phyloP scores from a whole-genome alignment of 2,113 vertebrate genomes.

The Nannobrachium achirus region DNA sequence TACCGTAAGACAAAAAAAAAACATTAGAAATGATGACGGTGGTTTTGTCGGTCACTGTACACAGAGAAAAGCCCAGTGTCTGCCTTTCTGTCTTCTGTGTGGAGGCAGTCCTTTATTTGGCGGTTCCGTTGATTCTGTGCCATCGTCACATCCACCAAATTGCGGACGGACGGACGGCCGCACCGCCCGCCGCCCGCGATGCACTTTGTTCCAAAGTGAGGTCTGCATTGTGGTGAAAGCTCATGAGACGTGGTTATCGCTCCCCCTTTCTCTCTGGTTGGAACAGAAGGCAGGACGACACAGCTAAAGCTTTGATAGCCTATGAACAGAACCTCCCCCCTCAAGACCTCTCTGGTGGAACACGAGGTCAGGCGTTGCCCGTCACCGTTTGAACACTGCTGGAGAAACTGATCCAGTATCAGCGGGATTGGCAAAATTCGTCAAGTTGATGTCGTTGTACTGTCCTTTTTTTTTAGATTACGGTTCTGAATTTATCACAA shows the following conservation, averaged over 20 bases:
- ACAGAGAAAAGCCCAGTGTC: slow-evolving; percentile 59
- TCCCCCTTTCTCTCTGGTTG: slow-evolving; percentile 19
- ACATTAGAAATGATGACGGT: slow-evolving; percentile 54
- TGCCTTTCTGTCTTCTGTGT: neutral
- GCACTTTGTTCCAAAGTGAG: slow-evolving; percentile 45
- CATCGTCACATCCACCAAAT: slow-evolving; percentile 36
- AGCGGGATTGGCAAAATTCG: too few species aligned
- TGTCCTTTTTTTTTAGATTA: too few species aligned
- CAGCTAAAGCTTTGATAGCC: slow-evolving; percentile 2
- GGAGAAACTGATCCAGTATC: too few species aligned
- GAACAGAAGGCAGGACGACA: slow-evolving; percentile 15
- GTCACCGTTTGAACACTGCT: too few species aligned
- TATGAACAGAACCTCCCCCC: too few species aligned
- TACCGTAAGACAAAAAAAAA: slow-evolving; percentile 56
- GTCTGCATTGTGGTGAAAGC: slow-evolving; percentile 49
- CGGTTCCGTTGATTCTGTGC: slow-evolving; percentile 50
- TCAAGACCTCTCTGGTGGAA: too few species aligned
- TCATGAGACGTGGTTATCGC: slow-evolving; percentile 25
- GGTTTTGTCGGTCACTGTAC: slow-evolving; percentile 72
- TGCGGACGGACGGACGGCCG: slow-evolving; percentile 8
- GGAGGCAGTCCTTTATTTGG: slow-evolving; percentile 51
- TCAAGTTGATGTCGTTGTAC: too few species aligned
- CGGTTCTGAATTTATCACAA: too few species aligned
- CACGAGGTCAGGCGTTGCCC: too few species aligned
- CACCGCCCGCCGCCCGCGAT: slow-evolving; percentile 40